These are phyloP conservation scores for Cheilosia scutellata DNA, from an alignment of 2,888 invertebrate species.

Conservation along the genomic window DNA sequence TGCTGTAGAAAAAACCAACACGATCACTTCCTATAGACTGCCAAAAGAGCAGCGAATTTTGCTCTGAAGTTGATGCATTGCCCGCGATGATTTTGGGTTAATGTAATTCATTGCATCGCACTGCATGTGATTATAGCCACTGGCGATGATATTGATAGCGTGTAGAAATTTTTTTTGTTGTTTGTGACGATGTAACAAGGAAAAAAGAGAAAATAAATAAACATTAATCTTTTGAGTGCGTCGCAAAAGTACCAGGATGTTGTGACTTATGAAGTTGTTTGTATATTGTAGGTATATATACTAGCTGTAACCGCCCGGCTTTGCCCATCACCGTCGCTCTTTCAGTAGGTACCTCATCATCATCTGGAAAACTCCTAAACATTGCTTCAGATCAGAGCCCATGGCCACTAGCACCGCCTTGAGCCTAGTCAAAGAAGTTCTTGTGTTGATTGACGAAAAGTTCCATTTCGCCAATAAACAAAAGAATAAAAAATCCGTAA, in stretches of 20 bases:
- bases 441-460: too few relatives aligned
- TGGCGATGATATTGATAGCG: slow-evolving; percentile 70
- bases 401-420: too few relatives aligned
- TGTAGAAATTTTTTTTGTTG: slow-evolving; percentile 46
- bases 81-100: slow-evolving; percentile 73
- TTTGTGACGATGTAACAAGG: slow-evolving; percentile 54
- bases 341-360: too few relatives aligned
- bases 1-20: slow-evolving; percentile 50
- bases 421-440: too few relatives aligned
- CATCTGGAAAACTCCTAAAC: too few relatives aligned
- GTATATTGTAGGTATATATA: too few relatives aligned
- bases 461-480: too few relatives aligned
- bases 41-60: slow-evolving; percentile 45
- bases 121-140: slow-evolving; percentile 70
- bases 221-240: neutral
- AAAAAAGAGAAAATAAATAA: slow-evolving; percentile 34
- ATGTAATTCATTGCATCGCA: slow-evolving; percentile 73
- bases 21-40: slow-evolving; percentile 70
- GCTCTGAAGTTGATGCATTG: slow-evolving; percentile 65
- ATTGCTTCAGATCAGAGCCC: too few relatives aligned
- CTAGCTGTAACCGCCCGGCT: too few relatives aligned
- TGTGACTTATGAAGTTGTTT: neutral
- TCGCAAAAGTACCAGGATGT: slow-evolving; percentile 6
- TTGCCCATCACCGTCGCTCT: too few relatives aligned
- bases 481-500: too few relatives aligned